These are phyloP conservation scores for Actinia tenebrosa DNA, from an alignment of 64 coral and sea anemone species.

Conservation along the genomic window DNA sequence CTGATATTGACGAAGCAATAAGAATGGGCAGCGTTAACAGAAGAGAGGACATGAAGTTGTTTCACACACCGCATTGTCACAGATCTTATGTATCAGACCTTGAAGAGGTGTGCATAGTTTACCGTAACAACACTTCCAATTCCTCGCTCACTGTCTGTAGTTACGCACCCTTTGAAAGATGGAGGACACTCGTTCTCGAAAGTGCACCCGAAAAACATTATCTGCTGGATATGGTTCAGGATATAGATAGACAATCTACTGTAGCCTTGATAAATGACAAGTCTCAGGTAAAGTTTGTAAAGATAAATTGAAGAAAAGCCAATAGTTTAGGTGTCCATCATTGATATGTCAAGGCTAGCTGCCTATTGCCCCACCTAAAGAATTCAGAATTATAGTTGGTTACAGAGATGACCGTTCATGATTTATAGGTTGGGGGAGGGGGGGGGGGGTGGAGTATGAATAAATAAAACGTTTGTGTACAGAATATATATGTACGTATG, in stretches of 20 bases:
- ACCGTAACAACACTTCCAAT: neutral
- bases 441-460: no score
- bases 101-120: constrained; percentile 28
- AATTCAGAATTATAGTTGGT: no score
- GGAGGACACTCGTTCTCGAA: constrained; percentile 2
- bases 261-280: constrained; percentile 26
- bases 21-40: neutral
- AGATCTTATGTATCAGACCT: neutral
- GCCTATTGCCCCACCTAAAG: no score
- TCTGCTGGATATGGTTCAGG: constrained; percentile 19
- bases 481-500: no score
- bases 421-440: no score
- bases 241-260: constrained; percentile 39
- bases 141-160: constrained; percentile 7
- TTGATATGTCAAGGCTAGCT: neutral
- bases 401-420: no score
- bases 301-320: neutral
- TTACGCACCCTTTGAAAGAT: constrained; percentile 33
- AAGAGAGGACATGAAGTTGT: constrained; percentile 15
- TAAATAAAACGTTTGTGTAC: no score
- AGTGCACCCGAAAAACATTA: neutral
- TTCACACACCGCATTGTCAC: constrained; percentile 33
- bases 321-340: no score
- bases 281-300: neutral
- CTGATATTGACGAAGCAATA: constrained; percentile 31